Evolutionary conservation across 2,888 invertebrate species (phyloP), one percentile per base, ranked within the genome.

Genomic region (Hemistola chrysoprasaria): DNA sequence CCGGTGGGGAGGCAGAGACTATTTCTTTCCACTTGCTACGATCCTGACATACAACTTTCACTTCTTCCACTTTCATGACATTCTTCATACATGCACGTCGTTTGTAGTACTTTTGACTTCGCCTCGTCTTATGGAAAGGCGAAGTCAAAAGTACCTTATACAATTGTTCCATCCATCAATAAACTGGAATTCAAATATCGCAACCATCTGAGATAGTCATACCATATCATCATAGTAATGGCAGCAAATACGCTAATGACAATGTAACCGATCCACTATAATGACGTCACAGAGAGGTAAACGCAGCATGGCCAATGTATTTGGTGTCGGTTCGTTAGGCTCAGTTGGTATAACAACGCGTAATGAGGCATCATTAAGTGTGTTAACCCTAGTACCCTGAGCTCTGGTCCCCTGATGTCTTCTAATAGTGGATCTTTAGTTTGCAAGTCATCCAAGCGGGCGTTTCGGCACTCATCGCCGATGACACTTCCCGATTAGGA

Each of bases 321-420:
- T 87, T 71, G 68, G 80, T 60, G 71, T 59, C 79, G 87, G 72
- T 87, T 88, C 85, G 86, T 88, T 86, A 79, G 58, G 59, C 72
- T 70, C 80, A 76, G 78, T 81, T 84, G 75, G 75, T 62, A 80
- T 85, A 85, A 87, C 85, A 73, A 76, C 79, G 67, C 59, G 77
- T 85, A 87, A 87, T 86, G 73, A 78, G 69, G 72, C 75, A 69
- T 82, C 84, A 84, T 87, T 86, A 86, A 82, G 76, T 78, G 67
- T 76, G 77, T 87, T 88, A 87, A 85, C 87, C 87, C 84, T 78
- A 71, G 77, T 71, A 48, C 47, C 47, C 50, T 44, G 21, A 24
- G 11, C 11, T 24, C 24, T 22, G 35, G 25, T 45, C 27, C 28
- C 28, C 36, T 40, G 45, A 39, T 37, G 29, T 27, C 38, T 39